These are phyloP conservation scores for Dolichoris vasculosae DNA, from an alignment of 1,140 invertebrate genomes.

Conservation along the genomic window DNA sequence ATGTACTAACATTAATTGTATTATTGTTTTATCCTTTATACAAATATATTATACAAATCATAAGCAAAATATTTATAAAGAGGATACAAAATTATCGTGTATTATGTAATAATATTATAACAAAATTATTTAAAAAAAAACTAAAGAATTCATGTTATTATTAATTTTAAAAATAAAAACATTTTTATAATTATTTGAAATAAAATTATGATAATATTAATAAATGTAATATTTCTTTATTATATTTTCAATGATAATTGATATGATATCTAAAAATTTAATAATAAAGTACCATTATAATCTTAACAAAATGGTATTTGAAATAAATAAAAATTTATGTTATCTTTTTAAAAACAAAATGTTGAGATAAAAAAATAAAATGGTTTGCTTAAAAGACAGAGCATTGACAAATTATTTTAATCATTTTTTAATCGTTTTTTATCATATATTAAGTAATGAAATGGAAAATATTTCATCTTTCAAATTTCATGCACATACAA, in stretches of 20 bases:
- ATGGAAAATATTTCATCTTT: constrained; percentile 54
- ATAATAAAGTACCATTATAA: not conserved
- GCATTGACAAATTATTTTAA: constrained; percentile 64
- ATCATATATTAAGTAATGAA: constrained; percentile 67
- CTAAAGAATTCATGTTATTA: not conserved
- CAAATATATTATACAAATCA: too few relatives aligned
- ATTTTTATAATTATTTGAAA: not conserved
- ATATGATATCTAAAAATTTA: constrained; percentile 9
- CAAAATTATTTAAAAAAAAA: not conserved
- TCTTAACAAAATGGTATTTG: not conserved
- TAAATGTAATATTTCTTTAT: not conserved
- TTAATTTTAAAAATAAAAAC: not conserved
- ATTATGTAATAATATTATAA: not conserved
- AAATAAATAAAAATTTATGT: not conserved
- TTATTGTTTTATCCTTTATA: too few relatives aligned
- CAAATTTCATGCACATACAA: constrained; percentile 39
- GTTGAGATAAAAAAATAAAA: constrained; percentile 49
- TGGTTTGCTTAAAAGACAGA: constrained; percentile 65
- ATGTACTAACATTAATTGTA: too few relatives aligned
- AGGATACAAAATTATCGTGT: not conserved
- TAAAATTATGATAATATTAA: not conserved
- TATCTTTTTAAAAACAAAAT: constrained; percentile 13
- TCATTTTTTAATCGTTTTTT: constrained; percentile 64
- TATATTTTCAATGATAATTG: not conserved
- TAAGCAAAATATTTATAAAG: not conserved